These are phyloP conservation scores for Holacanthella duospinosa DNA, from an alignment of 2,888 invertebrate genomes.

Conservation along the genomic window DNA sequence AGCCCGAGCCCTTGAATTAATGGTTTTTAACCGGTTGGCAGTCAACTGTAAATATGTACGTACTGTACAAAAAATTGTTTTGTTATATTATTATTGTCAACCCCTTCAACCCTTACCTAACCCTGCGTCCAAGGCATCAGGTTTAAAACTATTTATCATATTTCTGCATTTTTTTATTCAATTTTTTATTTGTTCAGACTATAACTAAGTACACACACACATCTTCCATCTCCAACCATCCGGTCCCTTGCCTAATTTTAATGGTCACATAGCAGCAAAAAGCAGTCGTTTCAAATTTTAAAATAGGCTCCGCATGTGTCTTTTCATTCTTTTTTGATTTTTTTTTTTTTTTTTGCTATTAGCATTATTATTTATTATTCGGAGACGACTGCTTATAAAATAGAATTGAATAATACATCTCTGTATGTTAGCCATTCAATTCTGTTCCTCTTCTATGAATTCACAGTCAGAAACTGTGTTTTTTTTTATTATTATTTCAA, in stretches of 20 bases:
- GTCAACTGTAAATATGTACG: constrained; percentile 5
- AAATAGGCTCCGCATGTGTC: constrained; percentile 30
- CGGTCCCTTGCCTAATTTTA: constrained; percentile 16
- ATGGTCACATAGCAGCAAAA: constrained; percentile 16
- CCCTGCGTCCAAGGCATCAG: constrained; percentile 7
- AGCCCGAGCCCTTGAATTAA: neutral
- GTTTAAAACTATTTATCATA: constrained; percentile 36
- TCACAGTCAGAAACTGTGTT: neutral
- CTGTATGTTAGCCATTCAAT: neutral
- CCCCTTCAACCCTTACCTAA: constrained; percentile 10
- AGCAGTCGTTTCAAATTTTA: constrained; percentile 35
- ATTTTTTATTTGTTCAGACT: constrained; percentile 10
- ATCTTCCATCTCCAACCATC: constrained; percentile 2
- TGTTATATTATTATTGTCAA: constrained; percentile 14
- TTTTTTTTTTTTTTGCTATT: constrained; percentile 1
- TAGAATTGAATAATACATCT: neutral
- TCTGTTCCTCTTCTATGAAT: neutral
- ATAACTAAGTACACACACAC: constrained; percentile 7
- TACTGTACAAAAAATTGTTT: neutral
- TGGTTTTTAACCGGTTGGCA: constrained; percentile 3
- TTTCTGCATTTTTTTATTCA: constrained; percentile 36
- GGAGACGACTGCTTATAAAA: neutral
- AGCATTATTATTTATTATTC: constrained; percentile 5
- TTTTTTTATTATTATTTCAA: neutral
- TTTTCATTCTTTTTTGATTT: constrained; percentile 6